Base-by-base conservation (phyloP, 2,797 vertebrate species). In the Calcarius lapponicus region DNA sequence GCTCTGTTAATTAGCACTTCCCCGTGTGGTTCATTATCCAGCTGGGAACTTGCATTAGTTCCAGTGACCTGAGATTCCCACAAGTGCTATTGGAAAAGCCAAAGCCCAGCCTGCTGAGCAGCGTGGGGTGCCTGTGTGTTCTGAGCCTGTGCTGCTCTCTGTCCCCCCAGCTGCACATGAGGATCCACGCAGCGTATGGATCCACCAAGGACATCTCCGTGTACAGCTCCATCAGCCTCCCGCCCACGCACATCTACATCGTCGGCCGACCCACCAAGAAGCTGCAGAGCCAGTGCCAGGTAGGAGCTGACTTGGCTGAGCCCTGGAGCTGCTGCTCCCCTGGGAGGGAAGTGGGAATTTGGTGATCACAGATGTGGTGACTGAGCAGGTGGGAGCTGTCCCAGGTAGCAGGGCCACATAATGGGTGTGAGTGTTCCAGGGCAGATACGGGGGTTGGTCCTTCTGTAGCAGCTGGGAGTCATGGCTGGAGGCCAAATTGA, bases 121-220 rank as follows among this genome's bases (percentile, higher is more conserved):
- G 92, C 29, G 8, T 0, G 0, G 42, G 71, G 67, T 3, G 1
- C 28, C 71, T 10, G 0, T 50, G 17, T 51, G 81, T 65, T 36
- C 62, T 89, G 61, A 92, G 17, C 3, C 1, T 1, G 1, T 7
- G 71, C 13, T 80, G 56, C 86, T 36, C 75, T 36, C 32, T 76
- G 54, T 73, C 34, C 69, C 91, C 5, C 1, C 96, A 99, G 99
- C 97, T 99, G 94, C 98, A 99, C 92, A 98, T 99, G 98, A 99
- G 98, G 96, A 99, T 99, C 91, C 98, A 99, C 4, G 99, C 99
- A 0, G 99, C 99, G 5, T 99, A 99, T 0, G 99, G 99, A 80
- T 99, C 99, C 76, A 99, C 99, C 54, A 99, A 99, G 98, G 99
- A 99, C 96, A 99, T 99, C 96, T 99, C 99, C 0, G 99, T 99